A percentile compares a stretch with the other conserved stretches of the same genome.
Conservation (phyloP, 2,113 vertebrate species). For the Atrichornis clamosus region DNA sequence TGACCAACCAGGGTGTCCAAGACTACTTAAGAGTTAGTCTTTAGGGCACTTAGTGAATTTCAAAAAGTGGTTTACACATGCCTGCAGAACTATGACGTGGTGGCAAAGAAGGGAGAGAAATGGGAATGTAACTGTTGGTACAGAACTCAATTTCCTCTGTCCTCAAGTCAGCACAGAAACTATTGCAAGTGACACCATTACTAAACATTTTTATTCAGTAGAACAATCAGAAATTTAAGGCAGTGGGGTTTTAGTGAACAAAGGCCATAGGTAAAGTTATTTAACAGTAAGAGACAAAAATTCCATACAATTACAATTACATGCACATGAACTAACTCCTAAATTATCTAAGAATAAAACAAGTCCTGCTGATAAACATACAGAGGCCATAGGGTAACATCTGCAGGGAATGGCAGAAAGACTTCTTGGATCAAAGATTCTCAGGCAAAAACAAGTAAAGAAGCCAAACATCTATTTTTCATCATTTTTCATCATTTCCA, state of each 20-base stretch:
- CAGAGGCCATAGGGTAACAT: not conserved
- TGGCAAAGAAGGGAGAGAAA: not conserved
- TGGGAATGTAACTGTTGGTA: not conserved
- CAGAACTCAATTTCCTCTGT: not conserved
- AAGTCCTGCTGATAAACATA: not conserved
- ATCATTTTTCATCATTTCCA: not conserved
- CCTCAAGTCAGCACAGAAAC: not conserved
- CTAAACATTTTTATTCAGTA: not conserved
- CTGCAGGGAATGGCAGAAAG: not conserved
- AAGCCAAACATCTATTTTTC: not conserved
- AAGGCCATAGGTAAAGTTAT: not conserved
- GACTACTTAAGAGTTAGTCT: not conserved
- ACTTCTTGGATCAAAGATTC: not conserved
- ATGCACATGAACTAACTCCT: not conserved
- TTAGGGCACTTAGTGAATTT: not conserved
- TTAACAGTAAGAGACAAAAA: not conserved
- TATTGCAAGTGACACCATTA: not conserved
- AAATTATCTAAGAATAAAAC: not conserved
- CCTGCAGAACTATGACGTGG: not conserved
- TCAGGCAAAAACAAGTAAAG: not conserved
- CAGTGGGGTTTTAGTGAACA: not conserved
- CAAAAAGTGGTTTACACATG: not conserved
- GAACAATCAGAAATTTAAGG: not conserved
- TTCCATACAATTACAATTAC: not conserved
- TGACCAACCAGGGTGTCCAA: not conserved